These are phyloP conservation scores for Characodon lateralis DNA, from an alignment of 2,797 vertebrate species.

Conservation along the genomic window DNA sequence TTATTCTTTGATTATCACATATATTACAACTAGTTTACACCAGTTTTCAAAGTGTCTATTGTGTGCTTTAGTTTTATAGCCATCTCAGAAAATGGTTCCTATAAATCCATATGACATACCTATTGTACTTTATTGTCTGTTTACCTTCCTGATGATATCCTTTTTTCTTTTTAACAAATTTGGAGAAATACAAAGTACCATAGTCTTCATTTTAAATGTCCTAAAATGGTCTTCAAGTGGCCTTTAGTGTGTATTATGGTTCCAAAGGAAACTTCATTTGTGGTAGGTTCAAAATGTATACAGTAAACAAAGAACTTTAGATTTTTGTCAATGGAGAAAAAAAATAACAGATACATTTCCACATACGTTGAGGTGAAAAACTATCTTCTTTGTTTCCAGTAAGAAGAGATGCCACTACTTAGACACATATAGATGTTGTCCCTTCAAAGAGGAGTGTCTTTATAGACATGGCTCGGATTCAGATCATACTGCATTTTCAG, in stretches of 20 bases:
- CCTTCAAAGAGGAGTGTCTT: slow-evolving; percentile 89
- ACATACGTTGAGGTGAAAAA: not conserved
- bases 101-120: not conserved
- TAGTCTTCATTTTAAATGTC: not conserved
- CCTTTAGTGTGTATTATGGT: not conserved
- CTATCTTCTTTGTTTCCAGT: slow-evolving; percentile 59
- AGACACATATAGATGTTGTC: slow-evolving; percentile 79
- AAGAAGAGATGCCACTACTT: slow-evolving; percentile 88
- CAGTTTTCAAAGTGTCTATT: not conserved
- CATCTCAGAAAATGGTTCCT: not conserved
- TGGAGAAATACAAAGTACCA: not conserved
- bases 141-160: not conserved
- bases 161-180: too few relatives aligned
- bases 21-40: not conserved
- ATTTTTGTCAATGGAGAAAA: not conserved
- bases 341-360: not conserved
- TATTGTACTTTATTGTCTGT: not conserved
- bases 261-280: not conserved
- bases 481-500: slow-evolving; percentile 42
- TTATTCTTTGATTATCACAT: not conserved
- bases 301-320: not conserved
- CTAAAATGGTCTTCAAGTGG: not conserved
- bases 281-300: not conserved
- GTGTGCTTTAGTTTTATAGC: not conserved
- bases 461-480: slow-evolving; percentile 82